phyloP scores from a whole-genome alignment of 2,113 vertebrate genomes.

The Siniperca chuatsi region DNA sequence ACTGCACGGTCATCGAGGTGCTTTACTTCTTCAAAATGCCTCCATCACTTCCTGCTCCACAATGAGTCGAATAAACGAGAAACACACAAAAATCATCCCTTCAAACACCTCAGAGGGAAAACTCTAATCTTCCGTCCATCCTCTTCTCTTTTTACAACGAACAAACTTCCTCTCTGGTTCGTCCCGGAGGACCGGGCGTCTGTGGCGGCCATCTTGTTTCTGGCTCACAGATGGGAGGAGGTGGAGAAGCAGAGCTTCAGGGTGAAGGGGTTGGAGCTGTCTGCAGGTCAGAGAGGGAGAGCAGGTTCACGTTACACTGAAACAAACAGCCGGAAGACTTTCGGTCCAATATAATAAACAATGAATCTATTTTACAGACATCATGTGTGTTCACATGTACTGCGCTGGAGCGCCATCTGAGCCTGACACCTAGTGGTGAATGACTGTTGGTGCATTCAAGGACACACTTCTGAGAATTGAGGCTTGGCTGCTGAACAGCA shows the following conservation, averaged over 20 bases:
- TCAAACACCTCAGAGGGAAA: background rate
- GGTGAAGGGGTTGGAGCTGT: slow-evolving; percentile 64
- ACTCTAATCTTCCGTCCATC: background rate
- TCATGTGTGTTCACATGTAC: no score
- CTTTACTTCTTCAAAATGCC: background rate
- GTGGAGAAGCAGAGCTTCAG: slow-evolving; percentile 74
- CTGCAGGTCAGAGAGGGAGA: slow-evolving; percentile 41
- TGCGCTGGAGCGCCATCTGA: no score
- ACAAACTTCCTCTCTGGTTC: background rate
- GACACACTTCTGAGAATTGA: background rate
- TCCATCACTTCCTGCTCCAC: slow-evolving; percentile 6
- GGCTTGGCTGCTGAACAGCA: no score
- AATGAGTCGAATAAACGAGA: background rate
- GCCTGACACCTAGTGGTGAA: no score
- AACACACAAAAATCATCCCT: slow-evolving; percentile 5
- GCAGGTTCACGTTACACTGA: no score
- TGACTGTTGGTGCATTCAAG: no score
- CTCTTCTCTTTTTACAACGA: background rate
- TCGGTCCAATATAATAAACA: no score
- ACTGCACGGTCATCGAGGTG: background rate
- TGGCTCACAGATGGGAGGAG: slow-evolving; percentile 63
- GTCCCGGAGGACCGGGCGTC: background rate
- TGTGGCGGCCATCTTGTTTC: slow-evolving; percentile 4
- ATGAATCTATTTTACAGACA: no score
- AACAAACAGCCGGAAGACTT: no score